Conservation (phyloP, 2,113 vertebrate species). For the Xiphorhynchus elegans region DNA sequence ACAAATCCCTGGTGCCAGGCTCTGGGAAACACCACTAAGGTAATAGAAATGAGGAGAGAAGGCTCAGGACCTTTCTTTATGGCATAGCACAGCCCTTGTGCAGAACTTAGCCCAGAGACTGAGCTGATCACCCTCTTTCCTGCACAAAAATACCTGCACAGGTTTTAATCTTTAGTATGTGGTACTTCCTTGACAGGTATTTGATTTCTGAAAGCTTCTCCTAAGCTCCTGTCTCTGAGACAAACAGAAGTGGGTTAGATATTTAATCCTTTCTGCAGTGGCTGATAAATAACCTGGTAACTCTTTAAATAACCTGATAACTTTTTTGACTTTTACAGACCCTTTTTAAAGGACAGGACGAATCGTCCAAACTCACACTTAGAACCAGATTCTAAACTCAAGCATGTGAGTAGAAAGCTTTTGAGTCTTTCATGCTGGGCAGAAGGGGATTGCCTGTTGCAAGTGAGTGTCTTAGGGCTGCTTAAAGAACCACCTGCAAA, state of each 20-base stretch:
- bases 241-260: not conserved
- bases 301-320: not conserved
- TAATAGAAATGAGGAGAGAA: not conserved
- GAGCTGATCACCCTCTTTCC: not conserved
- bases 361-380: not conserved
- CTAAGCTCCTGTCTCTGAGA: not conserved
- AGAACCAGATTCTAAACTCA: constrained; percentile 8
- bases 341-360: constrained; percentile 60
- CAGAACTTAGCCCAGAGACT: not conserved
- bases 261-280: not conserved
- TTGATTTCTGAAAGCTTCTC: not conserved
- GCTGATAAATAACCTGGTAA: not conserved
- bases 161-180: not conserved
- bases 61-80: not conserved
- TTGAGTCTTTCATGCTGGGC: not conserved
- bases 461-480: not conserved
- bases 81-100: not conserved
- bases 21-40: not conserved
- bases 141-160: not conserved
- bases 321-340: constrained; percentile 31
- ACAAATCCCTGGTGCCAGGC: not conserved
- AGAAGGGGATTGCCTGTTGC: accelerated
- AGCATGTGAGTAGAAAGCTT: constrained; percentile 60
- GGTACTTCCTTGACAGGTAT: not conserved
- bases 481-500: not conserved